These are phyloP conservation scores for Aphidius ervi DNA, from an alignment of 1,140 invertebrate genomes.

Conservation along the genomic window DNA sequence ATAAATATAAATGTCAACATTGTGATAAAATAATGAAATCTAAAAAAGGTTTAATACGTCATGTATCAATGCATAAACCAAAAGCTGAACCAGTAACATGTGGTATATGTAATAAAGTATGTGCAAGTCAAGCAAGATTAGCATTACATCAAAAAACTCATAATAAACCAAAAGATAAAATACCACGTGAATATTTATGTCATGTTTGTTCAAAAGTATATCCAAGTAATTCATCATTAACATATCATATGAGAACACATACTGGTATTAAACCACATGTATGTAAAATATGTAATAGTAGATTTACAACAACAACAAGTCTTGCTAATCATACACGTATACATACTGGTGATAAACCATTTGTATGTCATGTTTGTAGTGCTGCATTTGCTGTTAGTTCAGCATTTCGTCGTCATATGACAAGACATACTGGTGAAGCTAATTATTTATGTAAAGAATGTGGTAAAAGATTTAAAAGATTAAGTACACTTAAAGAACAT, in stretches of 20 bases:
- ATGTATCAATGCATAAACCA: conserved; percentile 50
- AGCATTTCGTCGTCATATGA: conserved; percentile 54
- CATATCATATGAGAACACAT: conserved; percentile 53
- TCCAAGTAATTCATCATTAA: conserved; percentile 51
- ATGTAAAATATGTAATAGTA: conserved; percentile 52
- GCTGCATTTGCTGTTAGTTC: conserved; percentile 51
- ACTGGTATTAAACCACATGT: conserved; percentile 50
- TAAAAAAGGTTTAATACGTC: conserved; percentile 47
- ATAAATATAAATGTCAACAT: conserved; percentile 28
- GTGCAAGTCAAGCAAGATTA: conserved; percentile 48
- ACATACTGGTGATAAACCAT: conserved; percentile 50
- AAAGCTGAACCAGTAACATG: conserved; percentile 49
- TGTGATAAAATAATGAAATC: conserved; percentile 36
- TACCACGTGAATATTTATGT: conserved; percentile 49
- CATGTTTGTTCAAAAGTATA: conserved; percentile 53
- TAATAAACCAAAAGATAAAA: conserved; percentile 48
- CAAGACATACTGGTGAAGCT: conserved; percentile 59
- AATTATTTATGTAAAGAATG: conserved; percentile 60
- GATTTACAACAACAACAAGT: conserved; percentile 51
- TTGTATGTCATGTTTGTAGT: conserved; percentile 51
- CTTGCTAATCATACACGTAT: conserved; percentile 51
- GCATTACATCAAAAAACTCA: conserved; percentile 48
- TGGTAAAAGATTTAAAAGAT: conserved; percentile 62
- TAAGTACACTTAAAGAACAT: conserved; percentile 57
- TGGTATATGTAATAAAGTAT: conserved; percentile 49